A percentile compares a stretch with the other conserved stretches of the same genome.
phyloP scores from a whole-genome alignment of 2,113 vertebrate species.

The Triplophysa dalaica region DNA sequence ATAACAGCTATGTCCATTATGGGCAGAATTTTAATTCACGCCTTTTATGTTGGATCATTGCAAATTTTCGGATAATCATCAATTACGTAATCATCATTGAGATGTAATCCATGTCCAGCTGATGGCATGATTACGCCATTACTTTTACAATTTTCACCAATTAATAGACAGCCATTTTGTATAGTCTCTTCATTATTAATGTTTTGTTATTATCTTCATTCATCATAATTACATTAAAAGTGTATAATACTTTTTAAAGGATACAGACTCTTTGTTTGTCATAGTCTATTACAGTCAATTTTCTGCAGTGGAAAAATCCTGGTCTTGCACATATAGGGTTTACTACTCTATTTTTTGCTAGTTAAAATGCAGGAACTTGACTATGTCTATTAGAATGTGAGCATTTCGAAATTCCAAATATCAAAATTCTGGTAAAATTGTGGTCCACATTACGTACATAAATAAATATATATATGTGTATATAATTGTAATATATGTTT shows the following conservation, averaged over 20 bases:
- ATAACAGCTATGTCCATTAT: background rate
- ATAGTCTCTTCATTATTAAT: background rate
- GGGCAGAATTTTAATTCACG: background rate
- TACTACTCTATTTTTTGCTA: too few relatives aligned
- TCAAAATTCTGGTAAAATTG: too few relatives aligned
- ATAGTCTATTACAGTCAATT: background rate
- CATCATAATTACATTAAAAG: background rate
- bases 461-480: too few relatives aligned
- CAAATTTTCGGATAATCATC: background rate
- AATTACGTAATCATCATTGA: slow-evolving; percentile 2
- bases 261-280: background rate
- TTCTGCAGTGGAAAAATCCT: background rate
- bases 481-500: too few relatives aligned
- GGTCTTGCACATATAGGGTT: background rate
- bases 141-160: background rate
- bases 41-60: background rate
- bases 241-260: background rate
- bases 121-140: background rate
- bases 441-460: too few relatives aligned
- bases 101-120: background rate
- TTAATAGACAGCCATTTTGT: background rate
- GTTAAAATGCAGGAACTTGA: too few relatives aligned
- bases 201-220: background rate
- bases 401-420: too few relatives aligned
- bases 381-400: too few relatives aligned